Conservation (phyloP, 2,888 invertebrate genomes). For the Eristalis pertinax region DNA sequence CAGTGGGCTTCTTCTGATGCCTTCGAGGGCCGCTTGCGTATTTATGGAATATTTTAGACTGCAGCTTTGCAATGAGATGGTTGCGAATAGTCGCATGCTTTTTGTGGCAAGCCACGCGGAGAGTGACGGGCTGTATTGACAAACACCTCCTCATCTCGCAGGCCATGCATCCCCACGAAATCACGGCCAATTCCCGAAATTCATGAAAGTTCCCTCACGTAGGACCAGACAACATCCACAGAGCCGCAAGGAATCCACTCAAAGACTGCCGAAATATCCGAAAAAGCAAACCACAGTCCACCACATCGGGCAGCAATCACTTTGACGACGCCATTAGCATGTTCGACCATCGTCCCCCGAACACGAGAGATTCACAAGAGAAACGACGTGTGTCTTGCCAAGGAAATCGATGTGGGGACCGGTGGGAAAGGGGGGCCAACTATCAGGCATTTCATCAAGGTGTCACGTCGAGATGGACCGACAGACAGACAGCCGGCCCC, state of each 20-base stretch:
- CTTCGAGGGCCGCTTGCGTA: not conserved
- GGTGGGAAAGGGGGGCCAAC: not conserved
- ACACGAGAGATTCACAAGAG: not conserved
- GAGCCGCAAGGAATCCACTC: too few relatives aligned
- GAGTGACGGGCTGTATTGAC: too few relatives aligned
- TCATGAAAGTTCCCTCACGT: too few relatives aligned
- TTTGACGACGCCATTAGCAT: too few relatives aligned
- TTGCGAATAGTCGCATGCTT: not conserved
- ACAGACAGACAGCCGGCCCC: not conserved
- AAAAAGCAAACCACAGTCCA: too few relatives aligned
- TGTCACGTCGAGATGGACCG: not conserved
- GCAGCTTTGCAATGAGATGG: not conserved
- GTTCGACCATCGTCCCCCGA: too few relatives aligned
- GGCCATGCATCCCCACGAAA: too few relatives aligned
- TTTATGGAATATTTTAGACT: not conserved
- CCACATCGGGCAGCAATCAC: too few relatives aligned
- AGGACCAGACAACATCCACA: too few relatives aligned
- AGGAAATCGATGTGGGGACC: not conserved
- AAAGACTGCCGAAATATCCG: too few relatives aligned
- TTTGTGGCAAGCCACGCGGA: not conserved
- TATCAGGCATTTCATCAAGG: not conserved
- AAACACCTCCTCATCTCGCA: too few relatives aligned
- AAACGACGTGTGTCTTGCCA: not conserved
- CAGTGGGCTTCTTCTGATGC: not conserved
- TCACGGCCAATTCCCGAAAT: too few relatives aligned